A percentile compares a stretch with the other conserved stretches of the same genome.
phyloP scores from a whole-genome alignment of 2,113 vertebrate genomes.

The Pipra filicauda region DNA sequence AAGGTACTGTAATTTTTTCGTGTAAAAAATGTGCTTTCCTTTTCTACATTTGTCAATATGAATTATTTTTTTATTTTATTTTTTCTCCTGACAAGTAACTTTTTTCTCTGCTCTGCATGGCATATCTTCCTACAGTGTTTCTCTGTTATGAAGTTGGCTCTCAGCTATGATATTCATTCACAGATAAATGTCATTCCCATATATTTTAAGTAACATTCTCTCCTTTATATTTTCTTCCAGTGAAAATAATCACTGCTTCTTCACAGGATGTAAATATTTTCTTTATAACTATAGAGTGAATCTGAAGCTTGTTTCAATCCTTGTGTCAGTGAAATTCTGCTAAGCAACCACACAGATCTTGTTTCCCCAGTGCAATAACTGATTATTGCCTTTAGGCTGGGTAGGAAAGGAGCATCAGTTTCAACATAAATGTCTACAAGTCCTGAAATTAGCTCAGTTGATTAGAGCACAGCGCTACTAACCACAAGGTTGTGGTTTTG shows the following conservation, averaged over 20 bases:
- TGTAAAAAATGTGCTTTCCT: not conserved
- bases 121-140: not conserved
- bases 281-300: constrained; percentile 8
- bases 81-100: not conserved
- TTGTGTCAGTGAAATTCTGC: constrained; percentile 39
- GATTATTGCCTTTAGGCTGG: not conserved
- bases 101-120: not conserved
- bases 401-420: not conserved
- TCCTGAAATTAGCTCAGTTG: not conserved
- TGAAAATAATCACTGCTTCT: not conserved
- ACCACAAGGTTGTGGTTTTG: not conserved
- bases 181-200: not conserved
- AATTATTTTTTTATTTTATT: not conserved
- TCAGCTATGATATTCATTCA: constrained; percentile 6
- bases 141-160: not conserved
- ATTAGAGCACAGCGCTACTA: not conserved
- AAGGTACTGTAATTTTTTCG: not conserved
- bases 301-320: constrained; percentile 12
- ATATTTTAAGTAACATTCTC: constrained; percentile 11
- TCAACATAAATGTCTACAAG: not conserved
- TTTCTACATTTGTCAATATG: not conserved
- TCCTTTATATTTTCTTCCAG: constrained; percentile 13
- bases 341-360: constrained; percentile 26
- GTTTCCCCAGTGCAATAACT: not conserved
- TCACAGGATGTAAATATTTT: constrained; percentile 40